Evolutionary conservation across 2,797 vertebrate genomes (phyloP).

Genomic region (Nyctibius grandis): DNA sequence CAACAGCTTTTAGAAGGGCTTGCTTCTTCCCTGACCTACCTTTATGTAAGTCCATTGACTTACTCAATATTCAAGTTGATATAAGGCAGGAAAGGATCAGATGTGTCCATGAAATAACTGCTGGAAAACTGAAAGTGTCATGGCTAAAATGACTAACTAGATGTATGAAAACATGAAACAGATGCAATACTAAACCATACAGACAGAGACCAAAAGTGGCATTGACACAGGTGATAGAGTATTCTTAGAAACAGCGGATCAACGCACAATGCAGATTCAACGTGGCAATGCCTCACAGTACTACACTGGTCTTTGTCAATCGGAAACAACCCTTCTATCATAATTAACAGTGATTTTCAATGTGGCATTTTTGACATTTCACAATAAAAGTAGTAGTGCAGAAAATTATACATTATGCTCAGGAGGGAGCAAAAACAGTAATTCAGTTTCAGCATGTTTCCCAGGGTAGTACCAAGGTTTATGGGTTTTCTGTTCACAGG

Average conservation of each 20-base stretch:
- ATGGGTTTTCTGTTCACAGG: not conserved
- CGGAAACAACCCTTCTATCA: not conserved
- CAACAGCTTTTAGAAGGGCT: not conserved
- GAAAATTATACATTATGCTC: not conserved
- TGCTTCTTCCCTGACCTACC: not conserved
- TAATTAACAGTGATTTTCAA: not conserved
- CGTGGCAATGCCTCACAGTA: not conserved
- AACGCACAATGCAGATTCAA: not conserved
- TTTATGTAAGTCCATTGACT: not conserved
- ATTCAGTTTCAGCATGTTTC: not conserved
- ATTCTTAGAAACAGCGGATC: not conserved
- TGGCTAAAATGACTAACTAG: not conserved
- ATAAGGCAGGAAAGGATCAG: not conserved
- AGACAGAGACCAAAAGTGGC: not conserved
- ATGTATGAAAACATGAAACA: not conserved
- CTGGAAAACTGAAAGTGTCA: not conserved
- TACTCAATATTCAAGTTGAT: not conserved
- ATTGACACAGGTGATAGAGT: not conserved
- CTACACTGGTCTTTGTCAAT: not conserved
- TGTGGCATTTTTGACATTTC: not conserved
- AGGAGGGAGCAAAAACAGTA: not conserved
- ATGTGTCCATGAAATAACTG: not conserved
- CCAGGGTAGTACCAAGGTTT: not conserved
- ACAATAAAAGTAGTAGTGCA: not conserved
- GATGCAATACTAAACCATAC: not conserved